Base-by-base conservation (phyloP, 2,797 vertebrate species). In the Lacerta viridis region DNA sequence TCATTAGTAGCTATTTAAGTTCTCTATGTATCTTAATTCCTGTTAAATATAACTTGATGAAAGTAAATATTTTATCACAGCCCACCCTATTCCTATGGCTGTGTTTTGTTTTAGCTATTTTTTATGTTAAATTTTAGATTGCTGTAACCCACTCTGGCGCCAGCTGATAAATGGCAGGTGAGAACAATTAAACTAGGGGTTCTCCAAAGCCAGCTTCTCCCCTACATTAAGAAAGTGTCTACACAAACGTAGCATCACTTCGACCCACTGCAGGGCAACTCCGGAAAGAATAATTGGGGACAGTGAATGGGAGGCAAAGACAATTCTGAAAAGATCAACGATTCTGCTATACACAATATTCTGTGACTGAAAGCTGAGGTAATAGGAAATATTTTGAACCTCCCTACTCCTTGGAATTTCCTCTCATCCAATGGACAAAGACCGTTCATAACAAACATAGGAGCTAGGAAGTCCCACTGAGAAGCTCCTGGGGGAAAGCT, bases 1-100 rank as follows among this genome's bases (percentile, higher is more conserved):
- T 50, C 10, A 79, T 11, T 36, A 71, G 66, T 11, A 3, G 36
- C 10, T 85, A 81, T 83, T 74, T 7, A n/a, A 88, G 50, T 36
- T 5, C 17, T 46, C 85, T 92, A 61, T 7, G 71, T 5, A 13
- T 81, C 90, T 90, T 41, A 84, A 64, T 36, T 90, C n/a, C 43
- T 89, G 27, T 13, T 74, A n/a, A 68, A 17, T 4, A 72, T 61
- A 7, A n/a, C 23, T 64, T 86, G 59, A 78, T 74, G 61, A 50
- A 15, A 15, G 88, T 13, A 89, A n/a, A 75, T 80, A 85, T 87
- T 92, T 13, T 61, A 2, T 43, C 1, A 55, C 50, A 55, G 50
- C 50, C 50, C 50, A 55, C 50, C 50, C 50, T 15, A 55, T 4
- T 55, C 11, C 50, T 13, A 15, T 15, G 50, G 50, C 13, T 15